Conservation (phyloP, 2,797 vertebrate species). For the Phrynocephalus guinanensis region DNA sequence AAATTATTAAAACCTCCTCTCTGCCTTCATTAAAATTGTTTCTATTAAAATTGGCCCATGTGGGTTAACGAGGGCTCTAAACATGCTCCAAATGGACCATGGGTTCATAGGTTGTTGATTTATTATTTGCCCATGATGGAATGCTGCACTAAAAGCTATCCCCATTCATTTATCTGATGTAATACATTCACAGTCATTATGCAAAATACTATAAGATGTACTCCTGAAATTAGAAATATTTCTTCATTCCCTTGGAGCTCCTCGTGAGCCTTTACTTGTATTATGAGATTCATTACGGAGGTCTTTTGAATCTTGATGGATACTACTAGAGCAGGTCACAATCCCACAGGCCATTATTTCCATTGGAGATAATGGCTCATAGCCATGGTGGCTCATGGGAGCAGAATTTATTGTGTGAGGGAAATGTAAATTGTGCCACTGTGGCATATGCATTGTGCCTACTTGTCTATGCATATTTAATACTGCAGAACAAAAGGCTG, state of each 20-base stretch:
- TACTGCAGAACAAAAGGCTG: not conserved
- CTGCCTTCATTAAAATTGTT: conserved; percentile 65
- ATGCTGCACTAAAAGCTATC: conserved; percentile 66
- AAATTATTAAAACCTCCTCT: conserved; percentile 65
- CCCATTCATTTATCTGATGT: conserved; percentile 66
- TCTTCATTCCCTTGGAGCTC: conserved; percentile 52
- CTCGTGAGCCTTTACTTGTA: conserved; percentile 23
- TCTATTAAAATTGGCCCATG: conserved; percentile 57
- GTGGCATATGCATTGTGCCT: not conserved
- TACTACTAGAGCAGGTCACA: conserved; percentile 28
- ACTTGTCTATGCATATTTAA: conserved; percentile 12
- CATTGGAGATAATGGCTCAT: conserved; percentile 38
- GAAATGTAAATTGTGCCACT: conserved; percentile 33
- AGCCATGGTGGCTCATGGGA: conserved; percentile 27
- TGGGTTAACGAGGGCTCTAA: conserved; percentile 68
- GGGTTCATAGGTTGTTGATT: conserved; percentile 70
- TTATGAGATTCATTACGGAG: conserved; percentile 48
- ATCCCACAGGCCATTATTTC: conserved; percentile 39
- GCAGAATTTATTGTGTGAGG: conserved; percentile 35
- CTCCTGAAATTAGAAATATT: conserved; percentile 64
- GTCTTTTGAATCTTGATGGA: conserved; percentile 33
- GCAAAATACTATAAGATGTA: conserved; percentile 62
- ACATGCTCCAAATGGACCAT: conserved; percentile 61
- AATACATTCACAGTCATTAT: conserved; percentile 56
- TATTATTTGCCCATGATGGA: conserved; percentile 71